Conservation (phyloP, 1,140 invertebrate genomes). For the Drosophila malerkotliana region DNA sequence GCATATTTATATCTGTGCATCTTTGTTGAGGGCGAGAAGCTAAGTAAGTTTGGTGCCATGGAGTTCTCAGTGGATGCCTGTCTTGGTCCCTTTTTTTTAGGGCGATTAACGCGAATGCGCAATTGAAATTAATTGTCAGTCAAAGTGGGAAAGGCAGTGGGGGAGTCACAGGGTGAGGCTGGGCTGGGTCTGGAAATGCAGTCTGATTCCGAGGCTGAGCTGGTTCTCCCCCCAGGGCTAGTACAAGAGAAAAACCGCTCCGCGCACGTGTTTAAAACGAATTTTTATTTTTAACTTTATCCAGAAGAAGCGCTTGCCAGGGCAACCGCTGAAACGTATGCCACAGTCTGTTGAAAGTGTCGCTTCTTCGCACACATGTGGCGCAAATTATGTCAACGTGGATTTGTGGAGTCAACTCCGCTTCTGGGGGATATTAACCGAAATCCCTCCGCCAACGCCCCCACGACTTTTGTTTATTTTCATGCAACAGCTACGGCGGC, state of each 20-base stretch:
- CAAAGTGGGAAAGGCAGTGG: conserved; percentile 55
- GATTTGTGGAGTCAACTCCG: conserved; percentile 54
- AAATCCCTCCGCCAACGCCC: conserved; percentile 2
- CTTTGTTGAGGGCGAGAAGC: conserved; percentile 37
- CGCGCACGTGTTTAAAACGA: conserved; percentile 69
- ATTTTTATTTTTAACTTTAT: conserved; percentile 74
- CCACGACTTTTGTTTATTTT: conserved; percentile 55
- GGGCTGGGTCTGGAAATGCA: conserved; percentile 3
- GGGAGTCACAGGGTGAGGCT: background rate
- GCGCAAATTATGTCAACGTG: conserved; percentile 73
- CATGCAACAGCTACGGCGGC: conserved; percentile 27
- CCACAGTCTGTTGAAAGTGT: conserved; percentile 19
- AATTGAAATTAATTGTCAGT: conserved; percentile 83
- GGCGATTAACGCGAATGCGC: conserved; percentile 79
- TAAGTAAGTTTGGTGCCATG: conserved; percentile 32
- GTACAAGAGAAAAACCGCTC: conserved; percentile 8
- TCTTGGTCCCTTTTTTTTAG: conserved; percentile 46
- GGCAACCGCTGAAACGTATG: conserved; percentile 50
- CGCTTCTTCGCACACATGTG: conserved; percentile 61
- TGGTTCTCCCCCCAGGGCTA: conserved; percentile 17
- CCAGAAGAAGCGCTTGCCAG: conserved; percentile 19
- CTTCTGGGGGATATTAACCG: conserved; percentile 30
- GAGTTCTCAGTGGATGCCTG: conserved; percentile 12
- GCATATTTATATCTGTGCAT: conserved; percentile 26
- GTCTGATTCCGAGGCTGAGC: conserved; percentile 9